Conservation (phyloP, 2,888 invertebrate genomes). For the Barypeithes pellucidus region DNA sequence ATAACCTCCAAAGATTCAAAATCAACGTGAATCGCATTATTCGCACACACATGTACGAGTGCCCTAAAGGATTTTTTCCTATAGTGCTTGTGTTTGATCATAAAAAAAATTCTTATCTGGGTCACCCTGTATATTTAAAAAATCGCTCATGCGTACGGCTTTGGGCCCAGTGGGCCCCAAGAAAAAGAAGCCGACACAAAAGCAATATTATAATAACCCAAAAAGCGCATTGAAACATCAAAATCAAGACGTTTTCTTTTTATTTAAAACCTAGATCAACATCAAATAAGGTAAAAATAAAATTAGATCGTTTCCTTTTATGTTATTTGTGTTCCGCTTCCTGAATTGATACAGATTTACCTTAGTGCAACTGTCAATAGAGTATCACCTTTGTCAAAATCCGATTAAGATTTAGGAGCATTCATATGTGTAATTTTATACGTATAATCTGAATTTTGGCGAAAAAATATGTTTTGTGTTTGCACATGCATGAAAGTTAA, state of each 20-base stretch:
- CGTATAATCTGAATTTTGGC: slow-evolving; percentile 40
- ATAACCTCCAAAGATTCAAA: too few species aligned
- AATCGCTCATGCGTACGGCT: slow-evolving; percentile 5
- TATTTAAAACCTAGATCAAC: slow-evolving; percentile 43
- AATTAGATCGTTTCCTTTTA: slow-evolving; percentile 14
- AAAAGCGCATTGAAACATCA: slow-evolving; percentile 35
- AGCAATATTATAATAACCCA: slow-evolving; percentile 27
- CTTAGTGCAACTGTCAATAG: slow-evolving; percentile 41
- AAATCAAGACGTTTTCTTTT: slow-evolving; percentile 41
- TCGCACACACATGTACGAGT: too few species aligned
- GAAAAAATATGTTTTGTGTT: slow-evolving; percentile 38
- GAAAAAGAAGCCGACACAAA: slow-evolving; percentile 42
- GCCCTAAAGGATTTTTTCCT: too few species aligned
- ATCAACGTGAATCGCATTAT: too few species aligned
- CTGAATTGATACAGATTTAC: slow-evolving; percentile 31
- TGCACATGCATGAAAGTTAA: slow-evolving; percentile 6
- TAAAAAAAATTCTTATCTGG: too few species aligned
- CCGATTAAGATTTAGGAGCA: slow-evolving; percentile 42
- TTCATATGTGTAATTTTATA: slow-evolving; percentile 49
- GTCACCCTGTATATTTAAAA: too few species aligned
- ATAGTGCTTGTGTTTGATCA: too few species aligned
- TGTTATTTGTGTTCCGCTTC: slow-evolving; percentile 27
- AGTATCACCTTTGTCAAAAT: slow-evolving; percentile 48
- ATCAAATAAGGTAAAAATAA: slow-evolving; percentile 37
- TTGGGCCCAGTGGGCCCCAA: not conserved